Conservation (phyloP, 2,888 invertebrate genomes). For the Perithous albicinctus region DNA sequence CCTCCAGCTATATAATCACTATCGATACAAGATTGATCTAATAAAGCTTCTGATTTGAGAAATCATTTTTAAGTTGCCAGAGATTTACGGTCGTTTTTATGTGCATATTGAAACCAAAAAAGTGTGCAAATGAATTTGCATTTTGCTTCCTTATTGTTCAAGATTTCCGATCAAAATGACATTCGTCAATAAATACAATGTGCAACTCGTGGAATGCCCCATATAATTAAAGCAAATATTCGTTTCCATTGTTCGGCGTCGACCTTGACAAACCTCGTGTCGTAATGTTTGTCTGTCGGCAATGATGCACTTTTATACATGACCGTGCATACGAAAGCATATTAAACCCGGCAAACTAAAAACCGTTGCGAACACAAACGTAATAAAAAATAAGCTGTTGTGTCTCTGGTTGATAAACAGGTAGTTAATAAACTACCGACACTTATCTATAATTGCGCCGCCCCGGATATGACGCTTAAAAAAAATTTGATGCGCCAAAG, state of each 20-base stretch:
- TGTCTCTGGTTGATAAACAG: slow-evolving; percentile 69
- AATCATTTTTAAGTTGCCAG: not conserved
- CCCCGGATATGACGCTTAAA: slow-evolving; percentile 47
- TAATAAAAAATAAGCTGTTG: slow-evolving; percentile 68
- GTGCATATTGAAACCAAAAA: no score
- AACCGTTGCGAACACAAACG: slow-evolving; percentile 15
- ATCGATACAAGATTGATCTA: slow-evolving; percentile 9
- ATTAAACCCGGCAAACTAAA: slow-evolving; percentile 4
- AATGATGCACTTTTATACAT: no score
- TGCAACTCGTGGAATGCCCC: no score
- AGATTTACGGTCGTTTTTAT: no score
- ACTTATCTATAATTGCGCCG: slow-evolving; percentile 66
- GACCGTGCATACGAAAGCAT: no score
- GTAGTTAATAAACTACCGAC: slow-evolving; percentile 67
- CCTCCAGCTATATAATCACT: slow-evolving; percentile 4
- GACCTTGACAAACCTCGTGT: slow-evolving; percentile 7
- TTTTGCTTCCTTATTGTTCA: no score
- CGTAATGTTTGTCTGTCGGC: not conserved
- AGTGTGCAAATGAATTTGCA: no score
- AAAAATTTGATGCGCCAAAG: slow-evolving; percentile 39
- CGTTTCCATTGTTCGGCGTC: not conserved
- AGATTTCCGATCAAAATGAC: no score
- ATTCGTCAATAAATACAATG: no score
- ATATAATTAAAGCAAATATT: not conserved
- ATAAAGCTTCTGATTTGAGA: not conserved